These are phyloP conservation scores for Anableps anableps DNA, from an alignment of 2,797 vertebrate genomes.

Conservation along the genomic window DNA sequence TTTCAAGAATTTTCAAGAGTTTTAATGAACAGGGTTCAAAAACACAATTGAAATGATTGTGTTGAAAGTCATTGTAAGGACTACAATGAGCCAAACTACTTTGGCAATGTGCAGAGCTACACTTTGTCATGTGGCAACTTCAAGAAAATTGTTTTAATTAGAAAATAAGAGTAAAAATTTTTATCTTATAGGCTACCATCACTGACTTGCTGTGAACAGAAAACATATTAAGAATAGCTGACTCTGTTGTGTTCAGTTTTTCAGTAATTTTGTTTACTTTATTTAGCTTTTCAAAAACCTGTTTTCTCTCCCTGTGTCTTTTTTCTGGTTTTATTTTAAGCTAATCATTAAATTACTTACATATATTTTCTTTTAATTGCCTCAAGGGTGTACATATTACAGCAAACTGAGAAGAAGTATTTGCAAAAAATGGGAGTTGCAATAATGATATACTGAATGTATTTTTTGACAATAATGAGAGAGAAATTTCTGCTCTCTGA, in stretches of 20 bases:
- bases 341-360: not conserved
- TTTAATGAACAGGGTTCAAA: too few species aligned
- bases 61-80: too few species aligned
- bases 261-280: not conserved
- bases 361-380: conserved; percentile 10
- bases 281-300: not conserved
- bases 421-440: conserved; percentile 1
- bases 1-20: too few species aligned
- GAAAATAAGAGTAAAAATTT: too few species aligned
- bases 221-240: not conserved
- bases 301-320: not conserved
- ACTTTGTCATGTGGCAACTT: too few species aligned
- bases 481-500: conserved; percentile 49
- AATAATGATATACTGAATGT: not conserved
- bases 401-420: not conserved
- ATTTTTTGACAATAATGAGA: conserved; percentile 29
- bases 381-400: not conserved
- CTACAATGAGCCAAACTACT: too few species aligned
- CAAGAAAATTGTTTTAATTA: too few species aligned
- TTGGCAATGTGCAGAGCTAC: too few species aligned
- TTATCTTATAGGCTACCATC: too few species aligned
- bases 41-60: too few species aligned
- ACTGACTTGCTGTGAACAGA: too few species aligned
- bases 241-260: too few species aligned
- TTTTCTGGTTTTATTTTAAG: not conserved